Percentiles rank a stretch among this genome's conserved stretches.
Conservation (phyloP, 2,113 vertebrate genomes). For the Callaeas wilsoni region DNA sequence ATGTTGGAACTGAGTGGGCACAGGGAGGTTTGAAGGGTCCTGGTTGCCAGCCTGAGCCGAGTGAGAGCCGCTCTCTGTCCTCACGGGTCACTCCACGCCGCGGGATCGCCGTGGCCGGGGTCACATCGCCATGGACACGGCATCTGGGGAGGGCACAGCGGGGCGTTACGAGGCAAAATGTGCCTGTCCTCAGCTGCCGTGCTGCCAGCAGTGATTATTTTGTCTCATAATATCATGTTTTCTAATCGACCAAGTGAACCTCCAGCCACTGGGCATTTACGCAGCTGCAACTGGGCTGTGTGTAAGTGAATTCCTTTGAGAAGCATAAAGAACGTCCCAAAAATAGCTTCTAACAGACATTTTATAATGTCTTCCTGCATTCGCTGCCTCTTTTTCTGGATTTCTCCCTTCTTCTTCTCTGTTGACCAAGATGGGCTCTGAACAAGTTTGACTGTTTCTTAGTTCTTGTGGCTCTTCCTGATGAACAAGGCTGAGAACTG, state of each 20-base stretch:
- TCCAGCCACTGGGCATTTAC: not conserved
- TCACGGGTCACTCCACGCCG: rapidly evolving
- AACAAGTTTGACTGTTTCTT: not conserved
- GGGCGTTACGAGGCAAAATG: not conserved
- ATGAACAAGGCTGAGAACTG: not conserved
- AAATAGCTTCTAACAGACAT: not conserved
- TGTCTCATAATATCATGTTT: not conserved
- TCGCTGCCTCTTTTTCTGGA: not conserved
- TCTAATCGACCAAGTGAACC: not conserved
- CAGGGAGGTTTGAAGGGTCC: not conserved
- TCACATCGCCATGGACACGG: rapidly evolving
- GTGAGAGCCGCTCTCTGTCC: not conserved
- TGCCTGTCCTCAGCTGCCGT: not conserved
- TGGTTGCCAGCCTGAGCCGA: not conserved
- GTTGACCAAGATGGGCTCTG: not conserved
- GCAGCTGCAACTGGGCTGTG: not conserved
- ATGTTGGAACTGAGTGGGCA: slow-evolving; percentile 43
- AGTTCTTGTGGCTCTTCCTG: not conserved
- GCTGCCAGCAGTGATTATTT: slow-evolving; percentile 25
- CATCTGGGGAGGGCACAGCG: not conserved
- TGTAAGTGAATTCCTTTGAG: not conserved
- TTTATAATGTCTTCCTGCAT: not conserved
- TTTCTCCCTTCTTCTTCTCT: not conserved
- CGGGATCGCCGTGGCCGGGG: rapidly evolving
- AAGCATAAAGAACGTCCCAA: not conserved